Evolutionary conservation across 2,888 invertebrate species (phyloP), one percentile per base, ranked within the genome.

Genomic region (Pantelozetes paolii): DNA sequence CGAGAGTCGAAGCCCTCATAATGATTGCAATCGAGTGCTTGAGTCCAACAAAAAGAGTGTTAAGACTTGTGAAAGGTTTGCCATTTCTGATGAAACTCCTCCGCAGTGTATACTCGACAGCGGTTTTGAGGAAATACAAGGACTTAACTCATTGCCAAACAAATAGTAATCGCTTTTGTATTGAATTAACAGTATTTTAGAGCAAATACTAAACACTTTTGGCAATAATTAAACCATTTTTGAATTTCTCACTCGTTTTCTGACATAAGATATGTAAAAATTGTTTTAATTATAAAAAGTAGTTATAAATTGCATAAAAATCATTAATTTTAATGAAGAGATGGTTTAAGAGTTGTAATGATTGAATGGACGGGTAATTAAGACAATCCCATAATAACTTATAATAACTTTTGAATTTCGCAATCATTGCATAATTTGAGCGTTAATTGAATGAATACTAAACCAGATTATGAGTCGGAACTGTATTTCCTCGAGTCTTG

Each of bases 61-160:
- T 32, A 62, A 62, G 28, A 36, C 6, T 8, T 36, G 30, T 62
- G 30, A 32, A 62, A 28, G 32, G 30, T 30, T 62, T 15, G 62
- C 28, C n/a, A 62, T 32, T 11, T 32, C 32, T 23, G 62, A 40
- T 40, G 67, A 67, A 15, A 67, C 40, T 40, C 40, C 67, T 40
- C 73, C 73, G n/a, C 64, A 73, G 26, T 64, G 45, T 50, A 73
- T 73, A 28, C 28, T 73, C 23, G 73, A 73, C 32, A 48, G 48
- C 9, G 73, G 73, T 28, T 73, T 73, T 28, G 73, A 73, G 32
- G 73, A 73, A 54, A 73, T 73, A 6, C 54, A 73, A 50, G 73
- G 73, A 5, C 45, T 73, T 15, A 71, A 71, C 42, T 67, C 67
- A 23, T 42, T 67, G 32, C 23, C 67, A 13, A 62, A 62, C 32